Percentiles rank a stretch among this genome's conserved stretches.
These are phyloP conservation scores for Diarsia rubi DNA, from an alignment of 2,888 invertebrate species.

Conservation along the genomic window DNA sequence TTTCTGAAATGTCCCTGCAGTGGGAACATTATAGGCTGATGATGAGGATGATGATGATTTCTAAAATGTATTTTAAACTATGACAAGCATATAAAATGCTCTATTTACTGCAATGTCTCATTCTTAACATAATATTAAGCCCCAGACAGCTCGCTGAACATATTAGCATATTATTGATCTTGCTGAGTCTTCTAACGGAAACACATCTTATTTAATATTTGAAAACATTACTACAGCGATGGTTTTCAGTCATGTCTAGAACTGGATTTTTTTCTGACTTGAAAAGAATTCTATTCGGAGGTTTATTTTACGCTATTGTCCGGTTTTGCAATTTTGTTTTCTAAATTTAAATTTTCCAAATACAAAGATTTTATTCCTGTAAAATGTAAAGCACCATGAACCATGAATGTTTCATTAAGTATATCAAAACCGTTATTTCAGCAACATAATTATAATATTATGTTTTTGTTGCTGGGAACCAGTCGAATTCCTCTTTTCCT, in stretches of 20 bases:
- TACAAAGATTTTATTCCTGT: background rate
- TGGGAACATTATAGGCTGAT: too few species aligned
- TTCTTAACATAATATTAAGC: slow-evolving; percentile 2
- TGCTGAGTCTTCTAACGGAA: background rate
- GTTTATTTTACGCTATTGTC: background rate
- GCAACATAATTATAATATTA: too few species aligned
- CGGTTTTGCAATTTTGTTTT: background rate
- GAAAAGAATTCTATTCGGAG: background rate
- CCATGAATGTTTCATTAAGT: background rate
- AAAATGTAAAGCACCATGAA: background rate
- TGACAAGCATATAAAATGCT: background rate
- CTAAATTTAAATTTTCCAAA: background rate
- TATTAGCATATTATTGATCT: slow-evolving; percentile 48
- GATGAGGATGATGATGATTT: too few species aligned
- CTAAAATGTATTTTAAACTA: background rate
- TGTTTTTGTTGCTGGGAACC: background rate
- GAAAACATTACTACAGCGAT: background rate
- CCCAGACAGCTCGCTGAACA: slow-evolving; percentile 6
- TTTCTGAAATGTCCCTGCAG: too few species aligned
- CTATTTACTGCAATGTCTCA: slow-evolving; percentile 6
- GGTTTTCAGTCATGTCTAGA: background rate
- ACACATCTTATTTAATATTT: slow-evolving; percentile 19
- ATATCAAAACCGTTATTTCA: background rate
- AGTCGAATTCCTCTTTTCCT: too few species aligned
- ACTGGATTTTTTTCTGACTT: background rate